Percentiles rank a stretch among this genome's conserved stretches.
phyloP scores from a whole-genome alignment of 2,888 invertebrate genomes.

The Ennomos fuscantarius region DNA sequence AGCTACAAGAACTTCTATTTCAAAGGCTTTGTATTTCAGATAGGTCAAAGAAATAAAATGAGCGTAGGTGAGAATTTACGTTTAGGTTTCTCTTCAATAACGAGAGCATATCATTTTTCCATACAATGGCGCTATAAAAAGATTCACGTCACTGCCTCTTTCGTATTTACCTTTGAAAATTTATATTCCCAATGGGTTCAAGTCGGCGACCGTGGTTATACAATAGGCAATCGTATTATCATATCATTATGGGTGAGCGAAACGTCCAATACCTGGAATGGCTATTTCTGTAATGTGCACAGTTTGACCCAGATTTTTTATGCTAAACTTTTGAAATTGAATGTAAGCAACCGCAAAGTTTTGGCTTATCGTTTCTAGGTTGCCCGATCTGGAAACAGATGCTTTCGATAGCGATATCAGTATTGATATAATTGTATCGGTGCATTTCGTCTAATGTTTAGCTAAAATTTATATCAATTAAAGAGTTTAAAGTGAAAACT shows the following conservation, averaged over 20 bases:
- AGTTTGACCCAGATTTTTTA: constrained; percentile 32
- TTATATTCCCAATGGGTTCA: constrained; percentile 76
- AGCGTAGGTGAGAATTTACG: constrained; percentile 55
- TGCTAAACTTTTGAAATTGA: constrained; percentile 19
- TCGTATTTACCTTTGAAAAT: constrained; percentile 79
- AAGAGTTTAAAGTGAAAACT: no score
- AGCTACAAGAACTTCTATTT: not conserved
- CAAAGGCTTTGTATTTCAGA: constrained; percentile 22
- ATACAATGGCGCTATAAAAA: constrained; percentile 71
- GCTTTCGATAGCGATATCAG: no score
- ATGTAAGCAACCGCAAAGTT: constrained; percentile 2
- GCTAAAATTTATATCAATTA: no score
- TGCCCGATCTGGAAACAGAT: no score
- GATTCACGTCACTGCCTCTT: constrained; percentile 72
- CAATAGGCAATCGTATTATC: constrained; percentile 81
- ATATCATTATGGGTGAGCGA: constrained; percentile 67
- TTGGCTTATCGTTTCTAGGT: no score
- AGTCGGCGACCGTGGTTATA: constrained; percentile 72
- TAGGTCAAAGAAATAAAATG: constrained; percentile 43
- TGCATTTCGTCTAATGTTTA: no score
- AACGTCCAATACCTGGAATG: constrained; percentile 38
- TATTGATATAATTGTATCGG: no score
- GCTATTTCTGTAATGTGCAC: constrained; percentile 28
- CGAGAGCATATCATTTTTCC: constrained; percentile 66
- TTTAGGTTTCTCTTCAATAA: constrained; percentile 57